Percentiles rank a stretch among this genome's conserved stretches.
These are phyloP conservation scores for Gnathonemus longibarbis DNA, from an alignment of 2,113 vertebrate genomes.

Conservation along the genomic window DNA sequence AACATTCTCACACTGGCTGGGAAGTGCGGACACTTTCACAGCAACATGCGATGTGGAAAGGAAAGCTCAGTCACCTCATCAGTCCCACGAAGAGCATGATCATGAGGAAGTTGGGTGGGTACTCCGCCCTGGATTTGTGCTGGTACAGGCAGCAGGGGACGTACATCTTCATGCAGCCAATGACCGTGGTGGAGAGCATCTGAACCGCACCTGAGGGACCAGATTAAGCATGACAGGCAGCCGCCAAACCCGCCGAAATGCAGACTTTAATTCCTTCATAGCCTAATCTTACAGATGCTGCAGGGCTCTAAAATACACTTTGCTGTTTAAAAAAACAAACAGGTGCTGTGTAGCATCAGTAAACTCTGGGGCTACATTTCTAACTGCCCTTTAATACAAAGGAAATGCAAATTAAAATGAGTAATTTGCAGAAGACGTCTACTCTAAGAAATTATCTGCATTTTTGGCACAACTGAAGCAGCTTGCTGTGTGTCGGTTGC, in stretches of 20 bases:
- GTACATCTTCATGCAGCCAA: slow-evolving; percentile 82
- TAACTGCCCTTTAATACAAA: background rate
- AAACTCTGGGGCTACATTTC: background rate
- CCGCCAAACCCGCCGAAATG: background rate
- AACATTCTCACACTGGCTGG: background rate
- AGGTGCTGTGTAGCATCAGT: background rate
- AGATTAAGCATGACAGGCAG: background rate
- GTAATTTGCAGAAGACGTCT: background rate
- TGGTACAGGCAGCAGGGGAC: slow-evolving; percentile 86
- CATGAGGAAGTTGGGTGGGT: slow-evolving; percentile 87
- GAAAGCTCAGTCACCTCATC: slow-evolving; percentile 69
- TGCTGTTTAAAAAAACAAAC: background rate
- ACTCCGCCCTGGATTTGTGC: slow-evolving; percentile 79
- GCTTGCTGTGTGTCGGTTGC: background rate
- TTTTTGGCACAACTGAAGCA: background rate
- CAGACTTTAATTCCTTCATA: background rate
- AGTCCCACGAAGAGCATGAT: slow-evolving; percentile 94
- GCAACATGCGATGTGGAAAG: background rate
- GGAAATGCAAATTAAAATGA: background rate
- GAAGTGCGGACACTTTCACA: background rate
- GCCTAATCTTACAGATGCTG: background rate
- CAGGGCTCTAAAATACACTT: background rate
- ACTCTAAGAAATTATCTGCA: background rate
- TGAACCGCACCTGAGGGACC: slow-evolving; percentile 75
- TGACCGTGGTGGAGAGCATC: slow-evolving; percentile 90